Evolutionary conservation across 1,140 invertebrate species (phyloP), one percentile per base, ranked within the genome.

Genomic region (Chironomus striatipennis): DNA sequence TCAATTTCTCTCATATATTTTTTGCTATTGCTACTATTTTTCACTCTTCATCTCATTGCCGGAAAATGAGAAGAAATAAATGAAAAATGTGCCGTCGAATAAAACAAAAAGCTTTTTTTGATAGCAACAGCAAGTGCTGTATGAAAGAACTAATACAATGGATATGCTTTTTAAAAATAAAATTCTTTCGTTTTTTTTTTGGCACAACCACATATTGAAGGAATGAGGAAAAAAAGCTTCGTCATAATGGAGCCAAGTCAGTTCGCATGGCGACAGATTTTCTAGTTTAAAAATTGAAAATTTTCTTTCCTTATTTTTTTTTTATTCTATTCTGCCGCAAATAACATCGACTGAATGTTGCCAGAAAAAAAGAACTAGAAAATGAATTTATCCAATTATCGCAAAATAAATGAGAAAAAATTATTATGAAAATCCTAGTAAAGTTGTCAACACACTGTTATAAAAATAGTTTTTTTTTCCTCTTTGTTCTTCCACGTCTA

Each of bases 301-400:
- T n/a, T 34, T 34, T 34, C 5, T 34, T 34, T 34, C 24, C 24
- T 34, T 5, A 2, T 34, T 34, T 34, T 34, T 34, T 34, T 34
- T 34, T 34, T 34, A 2, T 34, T 34, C 5, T 34, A 34, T 34
- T 34, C 5, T 34, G 1, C 24, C 24, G 47, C 9, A 47, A 47
- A 47, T 57, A 15, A 15, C n/a, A n/a, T 57, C n/a, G n/a, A n/a
- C 47, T 15, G 12, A n/a, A 57, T 12, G n/a, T 5, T 57, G 47
- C 47, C 4, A 15, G 47, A 57, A 57, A 57, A 57, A 34, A 34
- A 34, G 47, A 12, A 12, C 12, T 57, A 47, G 47, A 57, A 15
- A 57, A 57, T 57, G 47, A 57, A n/a, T 57, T 57, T 57, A n/a
- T 57, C 47, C 47, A 57, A 57, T 57, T 57, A 57, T 57, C 47